phyloP scores from a whole-genome alignment of 2,888 invertebrate species.

The Lithophane socia region DNA sequence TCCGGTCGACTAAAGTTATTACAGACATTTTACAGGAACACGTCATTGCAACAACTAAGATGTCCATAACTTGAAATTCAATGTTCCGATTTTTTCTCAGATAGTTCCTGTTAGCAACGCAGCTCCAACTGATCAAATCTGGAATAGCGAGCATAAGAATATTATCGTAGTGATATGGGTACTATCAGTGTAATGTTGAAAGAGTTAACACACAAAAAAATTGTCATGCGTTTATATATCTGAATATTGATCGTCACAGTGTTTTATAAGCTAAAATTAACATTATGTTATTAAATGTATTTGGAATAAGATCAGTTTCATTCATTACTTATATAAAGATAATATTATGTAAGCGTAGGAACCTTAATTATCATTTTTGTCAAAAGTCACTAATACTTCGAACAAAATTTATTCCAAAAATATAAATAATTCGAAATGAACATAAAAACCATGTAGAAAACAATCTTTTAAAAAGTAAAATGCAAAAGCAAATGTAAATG shows the following conservation, averaged over 20 bases:
- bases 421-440: conserved; percentile 89
- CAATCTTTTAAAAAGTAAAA: conserved; percentile 83
- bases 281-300: conserved; percentile 51
- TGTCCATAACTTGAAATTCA: conserved; percentile 15
- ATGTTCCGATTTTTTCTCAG: conserved; percentile 14
- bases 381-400: conserved; percentile 84
- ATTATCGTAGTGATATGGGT: conserved; percentile 22
- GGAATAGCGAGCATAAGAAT: conserved; percentile 45
- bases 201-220: conserved; percentile 59
- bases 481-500: conserved; percentile 82
- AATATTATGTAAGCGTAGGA: conserved; percentile 77
- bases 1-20: conserved; percentile 15
- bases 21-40: conserved; percentile 25
- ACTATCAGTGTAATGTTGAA: conserved; percentile 24
- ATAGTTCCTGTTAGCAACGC: conserved; percentile 16
- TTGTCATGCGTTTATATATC: conserved; percentile 67
- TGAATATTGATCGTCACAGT: conserved; percentile 66
- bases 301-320: conserved; percentile 56
- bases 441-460: conserved; percentile 90
- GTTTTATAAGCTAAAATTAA: conserved; percentile 60
- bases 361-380: conserved; percentile 88
- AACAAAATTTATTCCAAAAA: conserved; percentile 90
- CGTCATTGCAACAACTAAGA: conserved; percentile 16
- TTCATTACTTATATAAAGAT: conserved; percentile 53
- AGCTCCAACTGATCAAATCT: conserved; percentile 42